Evolutionary conservation across 2,797 vertebrate species (phyloP).

Genomic region (Argya squamiceps): DNA sequence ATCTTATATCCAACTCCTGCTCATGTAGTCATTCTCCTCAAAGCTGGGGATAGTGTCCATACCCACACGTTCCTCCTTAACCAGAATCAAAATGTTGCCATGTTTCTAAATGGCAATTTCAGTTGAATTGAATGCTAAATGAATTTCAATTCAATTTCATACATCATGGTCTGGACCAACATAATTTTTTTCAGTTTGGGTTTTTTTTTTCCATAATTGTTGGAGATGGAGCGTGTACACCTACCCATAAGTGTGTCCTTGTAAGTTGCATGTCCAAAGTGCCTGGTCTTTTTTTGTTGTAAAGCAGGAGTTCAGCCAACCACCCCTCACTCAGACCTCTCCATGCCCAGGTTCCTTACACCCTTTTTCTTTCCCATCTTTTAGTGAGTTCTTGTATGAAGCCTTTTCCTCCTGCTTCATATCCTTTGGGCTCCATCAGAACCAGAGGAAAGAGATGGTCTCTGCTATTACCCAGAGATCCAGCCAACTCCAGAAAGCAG

Average conservation of each 20-base stretch:
- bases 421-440: neutral
- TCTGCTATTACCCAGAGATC: neutral
- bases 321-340: neutral
- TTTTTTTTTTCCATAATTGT: neutral
- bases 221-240: rapidly evolving
- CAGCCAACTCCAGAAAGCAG: neutral
- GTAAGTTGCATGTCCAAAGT: neutral
- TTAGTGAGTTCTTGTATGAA: neutral
- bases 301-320: neutral
- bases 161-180: neutral
- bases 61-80: neutral
- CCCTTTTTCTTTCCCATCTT: neutral
- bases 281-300: neutral
- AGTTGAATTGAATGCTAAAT: too few species aligned
- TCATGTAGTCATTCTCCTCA: neutral
- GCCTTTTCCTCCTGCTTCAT: neutral
- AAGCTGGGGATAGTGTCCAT: neutral
- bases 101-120: neutral
- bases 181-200: neutral
- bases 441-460: neutral
- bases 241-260: neutral
- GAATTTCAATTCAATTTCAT: neutral
- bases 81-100: neutral
- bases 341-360: neutral
- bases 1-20: neutral